Evolutionary conservation across 2,888 invertebrate genomes (phyloP).

Genomic region (Caenorhabditis macrosperma): DNA sequence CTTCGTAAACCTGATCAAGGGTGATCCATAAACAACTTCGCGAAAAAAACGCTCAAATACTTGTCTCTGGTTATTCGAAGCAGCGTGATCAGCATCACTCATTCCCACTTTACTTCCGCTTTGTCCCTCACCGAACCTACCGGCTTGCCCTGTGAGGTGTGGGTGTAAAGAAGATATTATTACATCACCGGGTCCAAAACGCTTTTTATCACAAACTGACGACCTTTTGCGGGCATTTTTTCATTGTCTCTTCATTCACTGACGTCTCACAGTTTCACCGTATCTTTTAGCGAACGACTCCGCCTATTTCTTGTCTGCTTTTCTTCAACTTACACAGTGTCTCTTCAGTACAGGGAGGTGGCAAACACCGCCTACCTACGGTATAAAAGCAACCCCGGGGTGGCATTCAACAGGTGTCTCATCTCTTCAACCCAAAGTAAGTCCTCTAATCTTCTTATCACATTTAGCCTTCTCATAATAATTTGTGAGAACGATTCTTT

Average conservation of each 20-base stretch:
- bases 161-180: constrained; percentile 44
- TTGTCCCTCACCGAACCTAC: constrained; percentile 45
- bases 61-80: constrained; percentile 38
- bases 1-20: constrained; percentile 41
- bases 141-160: constrained; percentile 34
- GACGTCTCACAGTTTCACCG: constrained; percentile 40
- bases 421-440: constrained; percentile 56
- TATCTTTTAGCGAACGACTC: constrained; percentile 50
- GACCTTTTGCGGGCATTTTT: constrained; percentile 55
- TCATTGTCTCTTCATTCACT: constrained; percentile 50
- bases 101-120: constrained; percentile 44
- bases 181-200: constrained; percentile 52
- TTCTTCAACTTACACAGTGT: constrained; percentile 14
- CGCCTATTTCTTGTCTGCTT: constrained; percentile 35
- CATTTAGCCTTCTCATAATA: background rate
- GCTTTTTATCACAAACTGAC: constrained; percentile 54
- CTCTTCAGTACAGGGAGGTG: constrained; percentile 22
- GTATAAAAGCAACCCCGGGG: constrained; percentile 49
- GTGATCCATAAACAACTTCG: constrained; percentile 37
- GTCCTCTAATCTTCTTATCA: constrained; percentile 33
- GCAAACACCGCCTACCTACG: constrained; percentile 54
- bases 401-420: constrained; percentile 55
- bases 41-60: constrained; percentile 38
- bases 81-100: constrained; percentile 39
- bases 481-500: too few species aligned